These are phyloP conservation scores for Monoplex corrugatus DNA, from an alignment of 2,888 invertebrate genomes.

Conservation along the genomic window DNA sequence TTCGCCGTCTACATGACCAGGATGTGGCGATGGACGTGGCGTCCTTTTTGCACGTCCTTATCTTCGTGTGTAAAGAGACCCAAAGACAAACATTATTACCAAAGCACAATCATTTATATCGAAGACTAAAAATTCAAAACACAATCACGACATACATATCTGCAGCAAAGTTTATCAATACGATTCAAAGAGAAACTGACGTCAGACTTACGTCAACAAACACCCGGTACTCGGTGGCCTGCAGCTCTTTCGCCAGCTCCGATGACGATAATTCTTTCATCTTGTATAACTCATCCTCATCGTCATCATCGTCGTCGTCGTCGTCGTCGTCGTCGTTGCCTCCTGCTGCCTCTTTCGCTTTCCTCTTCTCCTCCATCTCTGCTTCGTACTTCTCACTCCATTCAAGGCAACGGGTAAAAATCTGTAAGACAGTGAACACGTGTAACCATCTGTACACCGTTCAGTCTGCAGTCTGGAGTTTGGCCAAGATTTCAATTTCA, in stretches of 20 bases:
- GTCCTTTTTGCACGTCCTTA: too few relatives aligned
- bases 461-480: too few relatives aligned
- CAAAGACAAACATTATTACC: too few relatives aligned
- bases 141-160: neutral
- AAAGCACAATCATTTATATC: too few relatives aligned
- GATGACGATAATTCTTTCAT: constrained; percentile 37
- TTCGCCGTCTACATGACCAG: too few relatives aligned
- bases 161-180: neutral
- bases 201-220: constrained; percentile 45
- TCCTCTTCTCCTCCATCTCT: constrained; percentile 17
- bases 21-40: too few relatives aligned
- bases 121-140: too few relatives aligned
- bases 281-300: constrained; percentile 19
- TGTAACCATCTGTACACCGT: neutral
- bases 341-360: constrained; percentile 14
- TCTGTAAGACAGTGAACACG: neutral
- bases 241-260: neutral
- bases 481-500: too few relatives aligned
- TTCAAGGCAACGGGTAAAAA: constrained; percentile 40
- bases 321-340: neutral
- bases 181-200: neutral
- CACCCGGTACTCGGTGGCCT: constrained; percentile 41
- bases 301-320: constrained; percentile 47
- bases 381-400: constrained; percentile 32
- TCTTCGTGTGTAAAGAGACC: too few relatives aligned